Evolutionary conservation across 2,888 invertebrate species (phyloP).

Genomic region (Nomada lathburiana): DNA sequence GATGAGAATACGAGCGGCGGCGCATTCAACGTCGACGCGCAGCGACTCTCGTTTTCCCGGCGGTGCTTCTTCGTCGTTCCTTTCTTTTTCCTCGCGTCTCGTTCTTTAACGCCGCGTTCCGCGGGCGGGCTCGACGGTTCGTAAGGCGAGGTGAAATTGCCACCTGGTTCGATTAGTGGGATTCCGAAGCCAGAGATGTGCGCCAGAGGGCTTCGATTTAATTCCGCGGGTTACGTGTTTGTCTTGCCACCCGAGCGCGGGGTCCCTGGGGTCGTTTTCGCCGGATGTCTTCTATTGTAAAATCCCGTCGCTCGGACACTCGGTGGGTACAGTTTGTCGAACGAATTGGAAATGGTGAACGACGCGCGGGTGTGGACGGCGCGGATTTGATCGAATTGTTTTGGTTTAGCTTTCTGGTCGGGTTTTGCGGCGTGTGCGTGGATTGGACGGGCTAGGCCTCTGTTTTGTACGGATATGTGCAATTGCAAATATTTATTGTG

Average conservation of each 20-base stretch:
- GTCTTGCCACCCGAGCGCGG: background rate
- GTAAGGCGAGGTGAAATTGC: slow-evolving; percentile 7
- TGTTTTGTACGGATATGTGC: no score
- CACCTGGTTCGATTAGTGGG: slow-evolving; percentile 9
- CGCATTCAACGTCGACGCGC: slow-evolving; percentile 6
- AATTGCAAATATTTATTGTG: no score
- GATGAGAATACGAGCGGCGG: slow-evolving; percentile 44
- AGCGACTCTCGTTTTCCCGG: background rate
- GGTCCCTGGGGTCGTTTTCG: background rate
- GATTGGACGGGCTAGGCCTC: no score
- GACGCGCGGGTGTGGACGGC: slow-evolving; percentile 2
- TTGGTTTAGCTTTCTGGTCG: no score
- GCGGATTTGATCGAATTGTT: background rate
- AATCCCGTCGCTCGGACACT: background rate
- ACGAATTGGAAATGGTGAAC: slow-evolving; percentile 8
- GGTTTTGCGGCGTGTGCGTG: no score
- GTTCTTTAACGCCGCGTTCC: background rate
- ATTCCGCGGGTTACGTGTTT: slow-evolving; percentile 6
- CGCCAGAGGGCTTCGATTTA: background rate
- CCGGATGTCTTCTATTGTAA: background rate
- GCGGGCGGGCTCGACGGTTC: background rate
- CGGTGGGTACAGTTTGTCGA: background rate
- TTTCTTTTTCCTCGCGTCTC: background rate
- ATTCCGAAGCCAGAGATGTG: background rate
- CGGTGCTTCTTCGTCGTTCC: background rate